These are phyloP conservation scores for Lasioglossum morio DNA, from an alignment of 2,888 invertebrate species.

Conservation along the genomic window DNA sequence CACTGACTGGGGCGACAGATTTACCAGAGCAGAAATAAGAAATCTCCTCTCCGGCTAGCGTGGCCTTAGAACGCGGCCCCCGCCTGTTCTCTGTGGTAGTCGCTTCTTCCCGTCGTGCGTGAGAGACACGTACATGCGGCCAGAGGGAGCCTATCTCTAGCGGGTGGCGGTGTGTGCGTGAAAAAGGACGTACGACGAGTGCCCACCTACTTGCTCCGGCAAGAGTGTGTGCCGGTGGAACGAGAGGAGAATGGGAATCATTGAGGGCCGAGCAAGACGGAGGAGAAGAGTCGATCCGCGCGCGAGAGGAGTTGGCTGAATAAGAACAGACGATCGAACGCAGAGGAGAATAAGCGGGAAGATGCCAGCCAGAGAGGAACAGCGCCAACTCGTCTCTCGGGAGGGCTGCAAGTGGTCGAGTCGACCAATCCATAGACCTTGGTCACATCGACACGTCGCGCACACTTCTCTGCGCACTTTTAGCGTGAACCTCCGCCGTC, in stretches of 20 bases:
- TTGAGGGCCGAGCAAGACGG: background rate
- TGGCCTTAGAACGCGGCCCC: slow-evolving; percentile 48
- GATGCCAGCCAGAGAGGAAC: background rate
- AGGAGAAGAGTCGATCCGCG: background rate
- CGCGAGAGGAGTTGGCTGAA: background rate
- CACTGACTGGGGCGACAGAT: slow-evolving; percentile 84
- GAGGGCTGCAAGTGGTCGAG: slow-evolving; percentile 59
- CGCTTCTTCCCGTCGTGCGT: background rate
- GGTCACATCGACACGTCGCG: slow-evolving; percentile 49
- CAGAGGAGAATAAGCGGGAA: background rate
- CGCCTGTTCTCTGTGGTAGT: slow-evolving; percentile 21
- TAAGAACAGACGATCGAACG: background rate
- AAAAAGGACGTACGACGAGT: slow-evolving; percentile 18
- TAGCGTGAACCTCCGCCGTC: too few species aligned
- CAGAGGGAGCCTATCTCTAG: slow-evolving; percentile 20
- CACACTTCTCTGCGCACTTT: slow-evolving; percentile 44
- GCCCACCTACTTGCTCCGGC: slow-evolving; percentile 29
- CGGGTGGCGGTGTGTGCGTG: slow-evolving; percentile 7
- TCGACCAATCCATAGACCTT: slow-evolving; percentile 55
- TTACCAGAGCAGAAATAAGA: slow-evolving; percentile 84
- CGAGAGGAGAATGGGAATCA: background rate
- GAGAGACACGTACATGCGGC: background rate
- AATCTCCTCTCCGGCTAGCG: slow-evolving; percentile 76
- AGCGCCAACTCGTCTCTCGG: slow-evolving; percentile 8
- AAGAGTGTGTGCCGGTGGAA: background rate